Evolutionary conservation across 2,113 vertebrate genomes (phyloP).

Genomic region (Phylloscopus whistleri): DNA sequence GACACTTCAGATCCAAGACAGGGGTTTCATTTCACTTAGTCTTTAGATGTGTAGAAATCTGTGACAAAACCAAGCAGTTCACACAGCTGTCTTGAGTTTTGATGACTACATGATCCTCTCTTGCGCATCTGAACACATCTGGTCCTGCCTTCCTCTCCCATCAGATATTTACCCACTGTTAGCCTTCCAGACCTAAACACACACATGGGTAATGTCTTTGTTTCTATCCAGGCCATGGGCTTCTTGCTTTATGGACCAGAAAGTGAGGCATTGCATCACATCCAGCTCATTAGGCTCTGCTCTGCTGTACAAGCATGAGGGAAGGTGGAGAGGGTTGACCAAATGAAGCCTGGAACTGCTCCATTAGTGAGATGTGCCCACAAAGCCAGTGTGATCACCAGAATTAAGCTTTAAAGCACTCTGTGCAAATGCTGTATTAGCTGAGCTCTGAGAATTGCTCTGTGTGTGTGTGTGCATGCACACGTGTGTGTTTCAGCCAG

Average conservation of each 20-base stretch:
- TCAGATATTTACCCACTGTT: background rate
- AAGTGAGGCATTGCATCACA: background rate
- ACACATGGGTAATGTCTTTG: background rate
- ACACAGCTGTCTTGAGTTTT: background rate
- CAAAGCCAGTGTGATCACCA: background rate
- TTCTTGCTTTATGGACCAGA: background rate
- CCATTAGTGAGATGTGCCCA: background rate
- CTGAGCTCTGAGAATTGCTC: slow-evolving; percentile 10
- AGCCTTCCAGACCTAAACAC: background rate
- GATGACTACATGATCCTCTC: background rate
- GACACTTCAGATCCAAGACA: background rate
- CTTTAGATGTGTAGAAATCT: background rate
- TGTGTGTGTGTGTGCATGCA: background rate
- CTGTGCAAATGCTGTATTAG: slow-evolving; percentile 15
- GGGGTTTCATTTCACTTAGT: background rate
- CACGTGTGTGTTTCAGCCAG: background rate
- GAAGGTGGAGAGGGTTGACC: background rate
- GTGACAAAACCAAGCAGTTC: background rate
- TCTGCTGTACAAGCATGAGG: background rate
- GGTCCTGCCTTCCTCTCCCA: background rate
- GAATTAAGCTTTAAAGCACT: slow-evolving; percentile 7
- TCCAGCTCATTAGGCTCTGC: background rate
- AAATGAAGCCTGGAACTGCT: background rate
- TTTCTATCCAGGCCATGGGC: background rate
- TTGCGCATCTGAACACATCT: background rate